Evolutionary conservation across 1,140 invertebrate species (phyloP).

Genomic region (Samia ricini): DNA sequence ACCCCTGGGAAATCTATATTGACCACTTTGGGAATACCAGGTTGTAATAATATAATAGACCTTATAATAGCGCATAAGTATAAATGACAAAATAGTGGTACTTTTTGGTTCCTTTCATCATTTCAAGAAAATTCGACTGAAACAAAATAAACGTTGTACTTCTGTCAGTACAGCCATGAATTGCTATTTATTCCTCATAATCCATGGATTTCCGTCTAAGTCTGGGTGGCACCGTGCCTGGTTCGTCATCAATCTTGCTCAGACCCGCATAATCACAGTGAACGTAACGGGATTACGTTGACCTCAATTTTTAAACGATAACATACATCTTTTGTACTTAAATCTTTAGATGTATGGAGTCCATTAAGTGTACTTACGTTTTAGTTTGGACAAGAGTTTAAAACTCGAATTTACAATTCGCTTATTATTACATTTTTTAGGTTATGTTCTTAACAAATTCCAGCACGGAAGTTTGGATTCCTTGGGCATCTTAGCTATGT

Average conservation of each 20-base stretch:
- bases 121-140: conserved; percentile 9
- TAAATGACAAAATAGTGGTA: no score
- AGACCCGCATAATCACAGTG: conserved; percentile 65
- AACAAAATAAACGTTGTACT: conserved; percentile 13
- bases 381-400: no score
- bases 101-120: not conserved
- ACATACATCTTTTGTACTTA: conserved; percentile 23
- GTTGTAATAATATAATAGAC: no score
- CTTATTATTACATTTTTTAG: no score
- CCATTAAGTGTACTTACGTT: no score
- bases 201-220: conserved; percentile 43
- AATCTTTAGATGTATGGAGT: not conserved
- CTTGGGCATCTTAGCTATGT: no score
- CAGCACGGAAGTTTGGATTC: no score
- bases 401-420: no score
- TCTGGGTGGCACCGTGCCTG: conserved; percentile 19
- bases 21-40: no score
- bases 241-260: conserved; percentile 68
- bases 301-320: conserved; percentile 57
- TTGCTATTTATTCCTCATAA: conserved; percentile 62
- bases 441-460: no score
- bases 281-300: conserved; percentile 58
- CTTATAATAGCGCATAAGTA: no score
- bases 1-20: no score
- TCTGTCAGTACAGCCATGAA: conserved; percentile 41